Conservation (phyloP, 2,113 vertebrate genomes). For the Picathartes gymnocephalus region DNA sequence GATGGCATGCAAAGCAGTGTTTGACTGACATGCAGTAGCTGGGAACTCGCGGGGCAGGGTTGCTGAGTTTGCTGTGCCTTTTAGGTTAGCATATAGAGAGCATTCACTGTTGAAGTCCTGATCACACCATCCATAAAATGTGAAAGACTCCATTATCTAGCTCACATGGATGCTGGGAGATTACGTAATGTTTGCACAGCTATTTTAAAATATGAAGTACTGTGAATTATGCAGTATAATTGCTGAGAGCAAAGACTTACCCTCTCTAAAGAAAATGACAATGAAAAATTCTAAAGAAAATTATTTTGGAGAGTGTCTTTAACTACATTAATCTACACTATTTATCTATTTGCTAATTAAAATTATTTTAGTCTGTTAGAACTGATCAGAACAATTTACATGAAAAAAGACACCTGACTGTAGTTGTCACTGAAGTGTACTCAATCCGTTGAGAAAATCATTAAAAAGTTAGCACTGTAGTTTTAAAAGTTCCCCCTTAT, state of each 20-base stretch:
- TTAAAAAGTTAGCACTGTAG: neutral
- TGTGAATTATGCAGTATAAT: constrained; percentile 32
- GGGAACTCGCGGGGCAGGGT: neutral
- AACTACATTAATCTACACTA: constrained; percentile 31
- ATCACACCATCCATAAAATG: neutral
- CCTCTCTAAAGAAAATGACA: constrained; percentile 10
- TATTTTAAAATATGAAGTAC: constrained; percentile 32
- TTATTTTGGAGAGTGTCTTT: neutral
- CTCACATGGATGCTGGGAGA: neutral
- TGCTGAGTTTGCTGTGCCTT: neutral
- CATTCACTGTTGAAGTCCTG: neutral
- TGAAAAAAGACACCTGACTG: constrained; percentile 27
- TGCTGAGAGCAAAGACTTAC: constrained; percentile 17
- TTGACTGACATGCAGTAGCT: neutral
- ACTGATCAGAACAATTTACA: constrained; percentile 17
- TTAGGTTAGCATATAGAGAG: neutral
- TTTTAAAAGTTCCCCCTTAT: neutral
- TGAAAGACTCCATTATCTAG: constrained; percentile 22
- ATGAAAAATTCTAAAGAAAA: constrained; percentile 13
- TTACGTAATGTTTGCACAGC: constrained; percentile 31
- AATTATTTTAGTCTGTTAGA: constrained; percentile 21
- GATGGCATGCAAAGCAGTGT: neutral
- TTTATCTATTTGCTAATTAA: constrained; percentile 55
- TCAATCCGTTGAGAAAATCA: neutral
- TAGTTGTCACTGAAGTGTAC: constrained; percentile 15